phyloP scores from a whole-genome alignment of 2,113 vertebrate species.

The Xiphophorus hellerii region DNA sequence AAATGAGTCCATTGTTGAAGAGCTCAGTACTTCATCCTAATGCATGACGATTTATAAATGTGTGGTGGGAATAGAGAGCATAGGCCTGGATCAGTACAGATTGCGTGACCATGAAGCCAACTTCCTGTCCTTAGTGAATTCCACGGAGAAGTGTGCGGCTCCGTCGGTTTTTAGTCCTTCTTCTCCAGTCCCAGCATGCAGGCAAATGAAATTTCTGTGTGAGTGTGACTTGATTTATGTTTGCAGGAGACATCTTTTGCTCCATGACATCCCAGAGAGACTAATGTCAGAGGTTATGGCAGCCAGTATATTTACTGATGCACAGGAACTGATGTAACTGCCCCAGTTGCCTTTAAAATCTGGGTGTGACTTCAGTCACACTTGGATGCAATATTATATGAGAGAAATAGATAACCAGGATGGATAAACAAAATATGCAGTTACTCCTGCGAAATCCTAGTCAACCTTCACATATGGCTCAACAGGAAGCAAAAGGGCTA shows the following conservation, averaged over 20 bases:
- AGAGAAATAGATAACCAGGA: slow-evolving; percentile 1
- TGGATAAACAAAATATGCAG: not conserved
- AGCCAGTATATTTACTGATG: slow-evolving; percentile 18
- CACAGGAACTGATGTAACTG: slow-evolving; percentile 24
- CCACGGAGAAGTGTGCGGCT: slow-evolving; percentile 74
- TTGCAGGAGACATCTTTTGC: slow-evolving; percentile 64
- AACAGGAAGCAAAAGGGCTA: not conserved
- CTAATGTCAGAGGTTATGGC: slow-evolving; percentile 35
- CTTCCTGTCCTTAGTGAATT: slow-evolving; percentile 78
- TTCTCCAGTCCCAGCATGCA: slow-evolving; percentile 61
- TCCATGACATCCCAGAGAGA: slow-evolving; percentile 52
- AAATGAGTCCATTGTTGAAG: slow-evolving; percentile 27
- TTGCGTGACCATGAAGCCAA: slow-evolving; percentile 76
- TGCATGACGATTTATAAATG: slow-evolving; percentile 43
- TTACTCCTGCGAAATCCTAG: not conserved
- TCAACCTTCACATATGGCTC: not conserved
- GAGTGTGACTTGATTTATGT: slow-evolving; percentile 65
- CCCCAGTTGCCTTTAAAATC: slow-evolving; percentile 1
- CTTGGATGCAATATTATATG: not conserved
- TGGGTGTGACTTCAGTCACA: not conserved
- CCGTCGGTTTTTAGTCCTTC: slow-evolving; percentile 73
- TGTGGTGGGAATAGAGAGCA: slow-evolving; percentile 54
- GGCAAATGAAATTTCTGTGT: slow-evolving; percentile 10
- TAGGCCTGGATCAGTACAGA: slow-evolving; percentile 57
- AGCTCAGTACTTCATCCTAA: slow-evolving; percentile 32